Evolutionary conservation across 2,797 vertebrate species (phyloP).

Genomic region (Mycteria americana): DNA sequence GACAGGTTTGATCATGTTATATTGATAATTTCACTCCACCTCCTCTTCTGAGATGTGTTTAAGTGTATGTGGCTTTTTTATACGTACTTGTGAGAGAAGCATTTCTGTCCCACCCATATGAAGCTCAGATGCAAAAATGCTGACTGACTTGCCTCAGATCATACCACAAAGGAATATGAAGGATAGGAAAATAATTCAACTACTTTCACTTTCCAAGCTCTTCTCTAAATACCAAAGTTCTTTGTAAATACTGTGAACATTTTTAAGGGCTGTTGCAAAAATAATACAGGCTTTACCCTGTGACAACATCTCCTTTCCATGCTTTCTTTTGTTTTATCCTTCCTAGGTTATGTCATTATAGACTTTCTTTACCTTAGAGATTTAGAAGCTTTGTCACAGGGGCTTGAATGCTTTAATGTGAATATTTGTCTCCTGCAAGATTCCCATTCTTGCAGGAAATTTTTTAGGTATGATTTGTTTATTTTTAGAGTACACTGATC

Average conservation of each 20-base stretch:
- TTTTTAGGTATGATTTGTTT: not conserved
- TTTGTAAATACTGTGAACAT: not conserved
- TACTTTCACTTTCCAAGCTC: not conserved
- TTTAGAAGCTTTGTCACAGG: not conserved
- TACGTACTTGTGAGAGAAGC: not conserved
- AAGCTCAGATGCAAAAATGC: not conserved
- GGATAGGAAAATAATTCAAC: not conserved
- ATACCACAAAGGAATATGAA: not conserved
- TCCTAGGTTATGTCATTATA: not conserved
- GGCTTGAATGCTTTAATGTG: not conserved
- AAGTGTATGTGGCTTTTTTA: not conserved
- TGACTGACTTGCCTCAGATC: not conserved
- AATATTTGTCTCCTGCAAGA: not conserved
- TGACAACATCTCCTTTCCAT: not conserved
- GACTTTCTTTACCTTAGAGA: not conserved
- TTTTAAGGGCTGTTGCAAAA: not conserved
- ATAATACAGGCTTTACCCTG: not conserved
- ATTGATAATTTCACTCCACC: not conserved
- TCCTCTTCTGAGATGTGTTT: not conserved
- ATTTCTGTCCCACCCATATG: not conserved
- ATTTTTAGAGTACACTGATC: not conserved
- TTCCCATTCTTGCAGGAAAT: not conserved
- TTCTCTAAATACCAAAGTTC: not conserved
- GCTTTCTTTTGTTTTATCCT: not conserved
- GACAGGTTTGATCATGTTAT: fast-evolving